Evolutionary conservation across 2,113 vertebrate species (phyloP).

Genomic region (Trogon melanurus): DNA sequence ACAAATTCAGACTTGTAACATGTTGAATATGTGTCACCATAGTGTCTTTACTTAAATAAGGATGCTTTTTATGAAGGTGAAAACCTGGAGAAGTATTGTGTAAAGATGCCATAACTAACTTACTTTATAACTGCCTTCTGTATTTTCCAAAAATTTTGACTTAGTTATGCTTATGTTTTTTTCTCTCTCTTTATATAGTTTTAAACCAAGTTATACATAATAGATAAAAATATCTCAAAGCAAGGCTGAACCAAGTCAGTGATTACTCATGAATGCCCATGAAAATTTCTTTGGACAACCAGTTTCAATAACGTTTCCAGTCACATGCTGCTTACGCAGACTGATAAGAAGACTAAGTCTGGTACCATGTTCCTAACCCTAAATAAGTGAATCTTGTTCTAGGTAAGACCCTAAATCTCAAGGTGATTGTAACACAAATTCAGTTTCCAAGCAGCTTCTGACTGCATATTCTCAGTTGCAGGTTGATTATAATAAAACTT

Average conservation of each 20-base stretch:
- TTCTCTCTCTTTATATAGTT: not conserved
- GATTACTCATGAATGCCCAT: not conserved
- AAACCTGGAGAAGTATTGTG: not conserved
- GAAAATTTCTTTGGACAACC: not conserved
- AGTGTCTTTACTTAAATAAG: not conserved
- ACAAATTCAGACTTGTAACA: not conserved
- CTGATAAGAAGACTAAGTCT: not conserved
- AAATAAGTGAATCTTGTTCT: not conserved
- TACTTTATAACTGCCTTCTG: not conserved
- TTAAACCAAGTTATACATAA: not conserved
- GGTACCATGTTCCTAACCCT: not conserved
- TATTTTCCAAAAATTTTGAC: not conserved
- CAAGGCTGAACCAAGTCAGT: not conserved
- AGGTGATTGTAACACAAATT: not conserved
- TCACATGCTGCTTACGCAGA: not conserved
- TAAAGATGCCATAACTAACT: not conserved
- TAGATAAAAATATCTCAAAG: not conserved
- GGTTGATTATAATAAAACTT: not conserved
- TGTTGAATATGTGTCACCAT: not conserved
- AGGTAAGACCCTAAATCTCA: not conserved
- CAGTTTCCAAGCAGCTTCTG: not conserved
- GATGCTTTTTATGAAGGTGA: not conserved
- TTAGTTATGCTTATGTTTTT: not conserved
- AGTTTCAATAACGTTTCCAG: not conserved
- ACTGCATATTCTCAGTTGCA: not conserved